Conservation (phyloP, 2,797 vertebrate species). For the Danio choprae region DNA sequence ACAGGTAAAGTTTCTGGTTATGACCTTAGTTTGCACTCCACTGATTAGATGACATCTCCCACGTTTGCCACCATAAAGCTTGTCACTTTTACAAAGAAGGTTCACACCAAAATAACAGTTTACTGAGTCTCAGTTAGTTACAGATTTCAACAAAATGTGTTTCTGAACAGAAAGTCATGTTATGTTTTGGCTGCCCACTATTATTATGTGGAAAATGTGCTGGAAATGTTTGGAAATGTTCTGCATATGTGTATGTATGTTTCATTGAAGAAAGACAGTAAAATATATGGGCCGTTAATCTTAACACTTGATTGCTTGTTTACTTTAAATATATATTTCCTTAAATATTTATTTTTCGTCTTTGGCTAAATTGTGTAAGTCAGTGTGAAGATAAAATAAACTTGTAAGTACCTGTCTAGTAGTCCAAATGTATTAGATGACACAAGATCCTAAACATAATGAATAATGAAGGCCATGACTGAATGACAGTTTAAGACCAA, state of each 20-base stretch:
- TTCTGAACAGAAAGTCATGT: background rate
- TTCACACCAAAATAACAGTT: background rate
- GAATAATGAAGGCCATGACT: background rate
- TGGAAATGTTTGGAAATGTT: background rate
- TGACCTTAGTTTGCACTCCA: constrained; percentile 69
- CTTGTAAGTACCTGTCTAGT: background rate
- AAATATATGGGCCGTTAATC: background rate
- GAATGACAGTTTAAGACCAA: too few relatives aligned
- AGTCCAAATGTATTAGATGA: background rate
- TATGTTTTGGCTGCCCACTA: background rate
- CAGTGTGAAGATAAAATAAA: background rate
- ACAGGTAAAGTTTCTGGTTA: constrained; percentile 44
- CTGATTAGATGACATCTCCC: background rate
- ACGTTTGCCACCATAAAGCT: background rate
- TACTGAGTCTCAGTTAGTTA: background rate
- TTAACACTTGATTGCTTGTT: background rate
- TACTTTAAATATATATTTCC: background rate
- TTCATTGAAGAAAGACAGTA: background rate
- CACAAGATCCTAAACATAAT: background rate
- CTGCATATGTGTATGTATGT: too few relatives aligned
- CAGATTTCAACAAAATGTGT: background rate
- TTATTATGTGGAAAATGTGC: background rate
- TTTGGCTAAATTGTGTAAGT: background rate
- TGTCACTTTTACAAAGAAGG: background rate
- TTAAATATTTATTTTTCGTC: too few relatives aligned